These are phyloP conservation scores for Otis tarda DNA, from an alignment of 2,113 vertebrate species.

Conservation along the genomic window DNA sequence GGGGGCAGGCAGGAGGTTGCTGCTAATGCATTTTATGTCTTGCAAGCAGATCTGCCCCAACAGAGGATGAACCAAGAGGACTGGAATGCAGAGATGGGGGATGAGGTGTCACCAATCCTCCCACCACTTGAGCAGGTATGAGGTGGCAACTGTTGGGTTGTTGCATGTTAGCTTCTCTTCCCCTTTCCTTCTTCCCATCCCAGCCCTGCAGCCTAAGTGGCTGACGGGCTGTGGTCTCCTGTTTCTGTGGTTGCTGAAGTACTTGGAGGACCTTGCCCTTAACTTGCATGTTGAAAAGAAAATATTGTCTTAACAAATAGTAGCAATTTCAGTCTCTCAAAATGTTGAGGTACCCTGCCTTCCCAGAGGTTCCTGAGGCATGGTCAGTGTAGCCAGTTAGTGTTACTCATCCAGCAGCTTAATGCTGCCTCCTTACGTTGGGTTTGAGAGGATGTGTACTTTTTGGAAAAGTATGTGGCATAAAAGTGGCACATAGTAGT, in stretches of 20 bases:
- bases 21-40: neutral
- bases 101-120: neutral
- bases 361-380: neutral
- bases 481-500: neutral
- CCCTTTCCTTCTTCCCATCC: rapidly evolving
- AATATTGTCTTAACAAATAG: neutral
- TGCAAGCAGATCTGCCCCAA: neutral
- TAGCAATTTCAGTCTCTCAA: neutral
- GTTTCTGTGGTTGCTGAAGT: rapidly evolving
- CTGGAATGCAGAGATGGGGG: slow-evolving; percentile 63
- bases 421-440: neutral
- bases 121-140: neutral
- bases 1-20: rapidly evolving
- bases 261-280: neutral
- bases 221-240: too few species aligned
- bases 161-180: rapidly evolving
- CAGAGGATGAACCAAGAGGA: slow-evolving; percentile 56
- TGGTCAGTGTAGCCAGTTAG: neutral
- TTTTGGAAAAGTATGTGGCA: neutral
- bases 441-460: neutral
- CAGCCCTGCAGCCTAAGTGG: rapidly evolving
- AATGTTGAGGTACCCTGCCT: neutral
- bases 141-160: rapidly evolving
- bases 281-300: rapidly evolving
- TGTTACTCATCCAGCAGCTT: rapidly evolving